Evolutionary conservation across 2,797 vertebrate genomes (phyloP).

Genomic region (Acanthurus leucopareius): DNA sequence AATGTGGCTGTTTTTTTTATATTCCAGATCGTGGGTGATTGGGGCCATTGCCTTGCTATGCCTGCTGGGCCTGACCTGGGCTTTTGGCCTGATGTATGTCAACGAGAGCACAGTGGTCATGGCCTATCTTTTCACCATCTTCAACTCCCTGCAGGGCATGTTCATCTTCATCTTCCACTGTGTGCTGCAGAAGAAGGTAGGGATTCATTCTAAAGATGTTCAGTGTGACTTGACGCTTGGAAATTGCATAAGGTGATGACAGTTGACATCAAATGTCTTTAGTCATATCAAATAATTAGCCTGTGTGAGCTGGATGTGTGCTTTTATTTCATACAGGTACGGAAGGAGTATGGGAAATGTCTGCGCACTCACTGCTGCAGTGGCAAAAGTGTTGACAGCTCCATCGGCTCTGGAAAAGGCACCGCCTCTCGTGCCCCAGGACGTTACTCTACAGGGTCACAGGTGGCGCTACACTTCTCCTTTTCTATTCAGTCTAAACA

Average conservation of each 20-base stretch:
- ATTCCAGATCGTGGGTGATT: conserved; percentile 96
- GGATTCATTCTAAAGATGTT: conserved; percentile 30
- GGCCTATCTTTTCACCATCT: conserved; percentile 99
- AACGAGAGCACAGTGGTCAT: conserved; percentile 98
- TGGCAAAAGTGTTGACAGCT: conserved; percentile 97
- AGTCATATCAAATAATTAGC: too few species aligned
- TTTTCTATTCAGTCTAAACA: too few species aligned
- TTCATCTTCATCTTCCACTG: conserved; percentile 99
- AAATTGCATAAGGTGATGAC: too few species aligned
- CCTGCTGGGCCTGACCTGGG: conserved; percentile 98
- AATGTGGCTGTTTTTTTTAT: too few species aligned
- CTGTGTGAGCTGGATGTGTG: neutral
- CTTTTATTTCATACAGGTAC: conserved; percentile 85
- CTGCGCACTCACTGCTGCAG: conserved; percentile 97
- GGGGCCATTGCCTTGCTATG: conserved; percentile 97
- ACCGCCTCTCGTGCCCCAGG: conserved; percentile 95
- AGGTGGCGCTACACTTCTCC: conserved; percentile 88
- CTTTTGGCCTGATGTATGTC: conserved; percentile 97
- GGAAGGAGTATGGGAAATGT: conserved; percentile 98
- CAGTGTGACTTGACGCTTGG: too few species aligned
- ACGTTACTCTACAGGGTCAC: conserved; percentile 97
- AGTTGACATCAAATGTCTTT: too few species aligned
- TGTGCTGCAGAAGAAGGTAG: conserved; percentile 98
- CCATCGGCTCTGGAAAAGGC: conserved; percentile 97
- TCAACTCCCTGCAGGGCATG: conserved; percentile 99